Conservation (phyloP, 30 jellyfish, hydroid and myxozoan species). For the Kudoa iwatai region DNA sequence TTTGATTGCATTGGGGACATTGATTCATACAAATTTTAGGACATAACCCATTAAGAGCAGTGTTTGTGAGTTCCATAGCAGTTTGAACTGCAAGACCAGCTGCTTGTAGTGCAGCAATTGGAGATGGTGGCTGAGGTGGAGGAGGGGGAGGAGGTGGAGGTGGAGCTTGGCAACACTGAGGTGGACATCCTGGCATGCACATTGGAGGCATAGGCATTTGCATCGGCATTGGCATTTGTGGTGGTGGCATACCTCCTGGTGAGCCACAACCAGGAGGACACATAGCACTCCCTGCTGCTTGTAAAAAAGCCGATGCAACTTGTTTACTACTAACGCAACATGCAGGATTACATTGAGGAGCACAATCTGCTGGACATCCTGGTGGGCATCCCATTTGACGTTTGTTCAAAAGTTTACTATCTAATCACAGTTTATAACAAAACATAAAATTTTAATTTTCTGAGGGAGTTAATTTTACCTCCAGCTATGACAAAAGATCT, state of each 20-base stretch:
- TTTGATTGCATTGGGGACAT: not conserved
- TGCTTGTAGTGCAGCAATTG: not conserved
- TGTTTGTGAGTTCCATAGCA: not conserved
- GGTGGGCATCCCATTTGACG: not conserved
- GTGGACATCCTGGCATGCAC: not conserved
- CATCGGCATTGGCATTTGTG: too few species aligned
- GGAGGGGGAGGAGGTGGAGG: slow-evolving; percentile 1
- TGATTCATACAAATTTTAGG: not conserved
- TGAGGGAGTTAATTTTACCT: too few species aligned
- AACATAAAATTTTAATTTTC: too few species aligned
- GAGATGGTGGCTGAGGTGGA: not conserved
- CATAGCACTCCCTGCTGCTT: not conserved
- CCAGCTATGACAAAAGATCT: too few species aligned
- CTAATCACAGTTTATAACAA: too few species aligned
- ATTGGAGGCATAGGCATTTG: not conserved
- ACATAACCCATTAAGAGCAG: not conserved
- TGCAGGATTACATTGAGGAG: not conserved
- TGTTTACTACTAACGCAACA: not conserved
- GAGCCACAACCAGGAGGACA: not conserved
- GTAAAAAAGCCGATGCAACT: not conserved
- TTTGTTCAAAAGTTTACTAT: too few species aligned
- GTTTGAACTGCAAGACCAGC: not conserved
- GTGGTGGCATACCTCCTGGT: too few species aligned
- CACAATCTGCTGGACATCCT: not conserved
- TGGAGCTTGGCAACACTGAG: too few species aligned